Percentiles rank a stretch among this genome's conserved stretches.
Conservation (phyloP, 2,888 invertebrate species). For the Cerastis leucographa region DNA sequence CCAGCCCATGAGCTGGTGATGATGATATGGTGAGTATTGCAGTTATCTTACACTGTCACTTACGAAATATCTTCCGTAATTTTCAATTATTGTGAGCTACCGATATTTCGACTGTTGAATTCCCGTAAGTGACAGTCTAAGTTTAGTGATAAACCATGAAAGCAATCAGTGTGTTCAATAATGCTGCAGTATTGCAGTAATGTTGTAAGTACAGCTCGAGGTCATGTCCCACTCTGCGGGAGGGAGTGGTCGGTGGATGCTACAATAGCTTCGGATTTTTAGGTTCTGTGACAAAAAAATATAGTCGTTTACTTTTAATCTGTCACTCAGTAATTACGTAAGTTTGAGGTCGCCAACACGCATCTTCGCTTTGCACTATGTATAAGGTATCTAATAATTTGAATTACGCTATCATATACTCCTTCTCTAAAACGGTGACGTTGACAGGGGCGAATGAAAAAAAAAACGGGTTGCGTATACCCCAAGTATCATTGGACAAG, state of each 20-base stretch:
- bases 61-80: no score
- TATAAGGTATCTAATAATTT: background rate
- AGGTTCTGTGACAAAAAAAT: no score
- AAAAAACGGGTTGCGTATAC: background rate
- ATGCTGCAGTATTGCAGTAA: background rate
- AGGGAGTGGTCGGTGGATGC: background rate
- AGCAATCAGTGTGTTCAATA: no score
- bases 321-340: no score
- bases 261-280: no score
- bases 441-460: background rate
- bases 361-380: background rate
- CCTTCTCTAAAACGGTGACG: background rate
- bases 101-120: no score
- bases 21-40: background rate
- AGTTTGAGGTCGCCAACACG: background rate
- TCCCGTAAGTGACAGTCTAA: no score
- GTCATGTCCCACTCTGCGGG: background rate
- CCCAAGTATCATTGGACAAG: background rate
- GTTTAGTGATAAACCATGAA: no score
- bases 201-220: background rate
- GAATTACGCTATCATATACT: background rate
- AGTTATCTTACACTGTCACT: no score
- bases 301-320: no score
- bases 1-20: constrained; percentile 84
- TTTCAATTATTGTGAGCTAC: no score